Base-by-base conservation (phyloP, 2,888 invertebrate species). In the Caradrina kadenii region DNA sequence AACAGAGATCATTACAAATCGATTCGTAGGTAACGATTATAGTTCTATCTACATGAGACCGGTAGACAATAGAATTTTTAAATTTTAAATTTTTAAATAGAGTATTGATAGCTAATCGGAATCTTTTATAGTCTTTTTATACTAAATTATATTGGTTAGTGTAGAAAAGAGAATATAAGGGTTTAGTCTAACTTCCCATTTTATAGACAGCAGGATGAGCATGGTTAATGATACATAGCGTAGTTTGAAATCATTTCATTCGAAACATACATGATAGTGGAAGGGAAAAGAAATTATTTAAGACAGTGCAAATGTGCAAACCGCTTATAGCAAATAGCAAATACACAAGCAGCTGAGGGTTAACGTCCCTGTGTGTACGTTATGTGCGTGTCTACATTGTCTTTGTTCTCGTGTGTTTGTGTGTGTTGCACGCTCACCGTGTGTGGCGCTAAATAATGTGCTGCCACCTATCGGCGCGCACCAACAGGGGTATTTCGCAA, bases 401-500 rank as follows among this genome's bases (percentile, higher is more conserved):
- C 93, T 94, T 95, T 96, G 95, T 96, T 96, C 93, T 94, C 94
- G 96, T 96, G 94, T 94, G 94, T 96, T 95, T 96, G 96, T 96
- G 96, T 96, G 95, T 95, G 95, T 96, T 96, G 96, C 96, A 96
- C 96, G 96, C 96, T 95, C 95, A 95, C 96, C 96, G 93, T 95
- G 93, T 95, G 92, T 93, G 95, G 95, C 96, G 95, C 95, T 93
- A 94, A 89, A 92, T 92, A 89, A 91, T 91, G 90, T 93, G 94
- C 95, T 94, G 93, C 94, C 94, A 92, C 86, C 93, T 93, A 91
- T 92, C 95, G 94, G 92, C 95, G 95, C 92, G 93, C 94, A 92
- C 93, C 95, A 92, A 91, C 96, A 98, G 98, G 98, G 97, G 98
- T 98, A 97, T 98, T 98, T 98, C 98, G 98, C 98, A 98, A 98